A percentile compares a stretch with the other conserved stretches of the same genome.
phyloP scores from a whole-genome alignment of 2,888 invertebrate species.

The Bursaphelenchus okinawaensis region DNA sequence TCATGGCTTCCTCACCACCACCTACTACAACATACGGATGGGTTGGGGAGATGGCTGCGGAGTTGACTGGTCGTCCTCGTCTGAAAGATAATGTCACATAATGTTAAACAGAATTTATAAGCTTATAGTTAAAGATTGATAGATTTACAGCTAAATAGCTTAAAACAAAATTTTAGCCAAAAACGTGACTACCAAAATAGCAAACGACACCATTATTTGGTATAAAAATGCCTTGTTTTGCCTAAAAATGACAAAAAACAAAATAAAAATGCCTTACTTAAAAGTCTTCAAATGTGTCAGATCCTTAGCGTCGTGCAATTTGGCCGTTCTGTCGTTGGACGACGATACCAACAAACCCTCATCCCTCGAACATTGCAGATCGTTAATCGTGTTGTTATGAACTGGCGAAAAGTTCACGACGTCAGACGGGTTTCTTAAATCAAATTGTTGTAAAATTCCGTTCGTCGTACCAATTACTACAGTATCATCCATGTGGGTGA shows the following conservation, averaged over 20 bases:
- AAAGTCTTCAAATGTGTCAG: slow-evolving; percentile 84
- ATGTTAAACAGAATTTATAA: not conserved
- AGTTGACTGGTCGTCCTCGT: slow-evolving; percentile 90
- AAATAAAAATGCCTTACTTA: slow-evolving; percentile 65
- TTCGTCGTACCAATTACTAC: slow-evolving; percentile 69
- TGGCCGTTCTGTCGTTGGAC: slow-evolving; percentile 90
- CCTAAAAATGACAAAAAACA: slow-evolving; percentile 9
- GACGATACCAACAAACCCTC: slow-evolving; percentile 78
- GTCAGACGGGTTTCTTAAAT: slow-evolving; percentile 65
- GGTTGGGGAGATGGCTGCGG: slow-evolving; percentile 90
- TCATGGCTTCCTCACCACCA: slow-evolving; percentile 99
- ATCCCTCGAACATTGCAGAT: slow-evolving; percentile 79
- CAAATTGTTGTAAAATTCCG: slow-evolving; percentile 75
- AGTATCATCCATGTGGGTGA: slow-evolving; percentile 87
- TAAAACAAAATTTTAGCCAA: not conserved
- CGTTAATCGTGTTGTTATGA: slow-evolving; percentile 75
- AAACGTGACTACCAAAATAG: not conserved
- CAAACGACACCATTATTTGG: not conserved
- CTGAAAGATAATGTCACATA: slow-evolving; percentile 25
- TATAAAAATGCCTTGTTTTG: not conserved
- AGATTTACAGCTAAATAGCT: not conserved
- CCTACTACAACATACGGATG: slow-evolving; percentile 88
- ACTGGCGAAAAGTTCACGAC: slow-evolving; percentile 63
- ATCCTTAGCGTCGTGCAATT: slow-evolving; percentile 74
- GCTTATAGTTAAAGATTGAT: not conserved